A percentile compares a stretch with the other conserved stretches of the same genome.
Conservation (phyloP, 2,113 vertebrate species). For the Pomatostomus ruficeps region DNA sequence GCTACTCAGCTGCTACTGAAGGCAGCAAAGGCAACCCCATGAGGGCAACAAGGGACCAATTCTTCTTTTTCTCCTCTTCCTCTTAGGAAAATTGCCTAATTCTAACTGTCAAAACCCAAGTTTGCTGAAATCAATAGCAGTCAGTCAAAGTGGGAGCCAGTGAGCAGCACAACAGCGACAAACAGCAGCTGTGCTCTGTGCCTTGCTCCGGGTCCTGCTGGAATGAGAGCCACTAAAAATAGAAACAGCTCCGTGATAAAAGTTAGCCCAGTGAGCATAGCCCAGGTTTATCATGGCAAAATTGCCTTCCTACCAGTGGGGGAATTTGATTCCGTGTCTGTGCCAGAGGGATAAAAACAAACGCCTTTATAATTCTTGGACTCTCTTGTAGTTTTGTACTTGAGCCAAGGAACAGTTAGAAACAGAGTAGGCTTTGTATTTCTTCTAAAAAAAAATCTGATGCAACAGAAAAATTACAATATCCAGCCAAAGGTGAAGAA, state of each 20-base stretch:
- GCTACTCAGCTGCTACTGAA: neutral
- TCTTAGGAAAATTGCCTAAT: neutral
- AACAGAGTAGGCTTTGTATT: neutral
- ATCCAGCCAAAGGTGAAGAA: neutral
- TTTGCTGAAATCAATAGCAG: neutral
- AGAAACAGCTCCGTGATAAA: neutral
- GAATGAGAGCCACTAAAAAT: slow-evolving; percentile 3
- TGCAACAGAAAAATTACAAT: neutral
- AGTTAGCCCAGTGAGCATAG: neutral
- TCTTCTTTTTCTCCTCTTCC: neutral
- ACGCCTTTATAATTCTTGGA: neutral
- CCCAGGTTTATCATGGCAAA: neutral
- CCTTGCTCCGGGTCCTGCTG: slow-evolving; percentile 21
- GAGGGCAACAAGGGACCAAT: neutral
- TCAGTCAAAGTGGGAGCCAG: neutral
- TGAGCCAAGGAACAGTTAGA: neutral
- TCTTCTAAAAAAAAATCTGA: neutral
- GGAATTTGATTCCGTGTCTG: neutral
- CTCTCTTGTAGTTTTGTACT: neutral
- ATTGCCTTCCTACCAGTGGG: neutral
- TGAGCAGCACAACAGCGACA: neutral
- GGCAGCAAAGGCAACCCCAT: neutral
- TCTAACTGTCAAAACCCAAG: neutral
- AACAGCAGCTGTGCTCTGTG: neutral
- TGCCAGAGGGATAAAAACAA: neutral